Evolutionary conservation across 2,797 vertebrate genomes (phyloP), one percentile per base, ranked within the genome.

Genomic region (Menidia menidia): DNA sequence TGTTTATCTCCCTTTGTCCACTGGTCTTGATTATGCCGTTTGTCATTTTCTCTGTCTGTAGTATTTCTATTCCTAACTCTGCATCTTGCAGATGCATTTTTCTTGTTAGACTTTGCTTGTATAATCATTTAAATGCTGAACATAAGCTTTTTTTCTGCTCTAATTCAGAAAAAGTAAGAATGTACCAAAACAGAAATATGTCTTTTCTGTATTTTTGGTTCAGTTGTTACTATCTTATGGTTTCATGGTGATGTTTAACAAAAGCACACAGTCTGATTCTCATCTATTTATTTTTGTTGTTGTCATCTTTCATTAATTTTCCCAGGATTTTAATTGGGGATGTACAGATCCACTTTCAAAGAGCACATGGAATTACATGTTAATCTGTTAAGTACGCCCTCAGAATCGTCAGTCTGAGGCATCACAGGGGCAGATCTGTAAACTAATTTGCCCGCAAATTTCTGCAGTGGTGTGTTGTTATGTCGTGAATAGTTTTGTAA

Each of bases 1-100:
- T 73, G 70, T 35, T 80, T 75, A 73, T 45, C 58, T 68, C 43
- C 0, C 41, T 42, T 35, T 59, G 42, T 71, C 63, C 59, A 68
- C 65, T 69, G 73, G 35, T 80, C 56, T 68, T 14, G 39, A 48
- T 6, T 10, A 14, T 48, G 55, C 56, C 50, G 43, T 78, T 65
- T 60, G 58, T 73, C 32, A 72, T 3, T 0, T 53, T 56, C 32
- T 76, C 42, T 66, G 25, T 18, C 50, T 18, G 4, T 42, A 42
- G 61, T 61, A 31, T 64, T 48, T 51, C 60, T 52, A 41, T 41
- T 68, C 60, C 54, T 30, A 42, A 63, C 73, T 42, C 57, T 82
- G 54, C 48, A 60, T 79, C 66, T 70, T 57, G 52, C 60, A 15
- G 45, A 74, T 52, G 50, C 61, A 43, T 60, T 60, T 55, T 5